Evolutionary conservation across 1,140 invertebrate genomes (phyloP).

Genomic region (Trichogramma pretiosum): DNA sequence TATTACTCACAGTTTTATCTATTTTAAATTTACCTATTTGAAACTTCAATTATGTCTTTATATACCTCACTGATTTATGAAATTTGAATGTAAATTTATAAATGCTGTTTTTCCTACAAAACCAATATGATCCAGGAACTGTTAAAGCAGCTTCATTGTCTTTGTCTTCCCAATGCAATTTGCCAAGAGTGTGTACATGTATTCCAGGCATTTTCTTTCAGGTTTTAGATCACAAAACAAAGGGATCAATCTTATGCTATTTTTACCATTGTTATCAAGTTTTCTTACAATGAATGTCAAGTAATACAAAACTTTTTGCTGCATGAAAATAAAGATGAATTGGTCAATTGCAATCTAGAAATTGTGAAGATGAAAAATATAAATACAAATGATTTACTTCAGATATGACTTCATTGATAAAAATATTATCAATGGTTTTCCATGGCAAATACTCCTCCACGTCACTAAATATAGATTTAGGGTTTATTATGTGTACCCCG

Average conservation of each 20-base stretch:
- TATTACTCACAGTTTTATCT: too few relatives aligned
- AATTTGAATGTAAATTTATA: conserved; percentile 43
- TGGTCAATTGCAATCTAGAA: background rate
- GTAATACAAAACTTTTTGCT: conserved; percentile 41
- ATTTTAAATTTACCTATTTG: too few relatives aligned
- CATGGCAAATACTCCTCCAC: conserved; percentile 44
- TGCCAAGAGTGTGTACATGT: conserved; percentile 40
- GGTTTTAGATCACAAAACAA: conserved; percentile 38
- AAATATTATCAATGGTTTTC: conserved; percentile 46
- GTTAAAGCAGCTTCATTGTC: conserved; percentile 33
- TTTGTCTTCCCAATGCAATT: conserved; percentile 33
- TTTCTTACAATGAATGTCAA: conserved; percentile 37
- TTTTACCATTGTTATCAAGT: conserved; percentile 24
- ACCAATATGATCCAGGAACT: conserved; percentile 41
- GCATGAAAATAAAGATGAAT: conserved; percentile 20
- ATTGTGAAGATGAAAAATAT: conserved; percentile 3
- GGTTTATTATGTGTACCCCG: conserved; percentile 44
- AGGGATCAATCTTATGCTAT: conserved; percentile 33
- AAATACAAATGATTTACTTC: conserved; percentile 35
- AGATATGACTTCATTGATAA: conserved; percentile 54
- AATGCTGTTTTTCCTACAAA: conserved; percentile 40
- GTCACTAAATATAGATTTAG: conserved; percentile 35
- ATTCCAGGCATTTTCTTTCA: conserved; percentile 44
- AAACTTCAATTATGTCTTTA: too few relatives aligned
- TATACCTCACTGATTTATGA: conserved; percentile 34